Base-by-base conservation (phyloP, 2,888 invertebrate genomes). In the Nemotelus pantherinus region DNA sequence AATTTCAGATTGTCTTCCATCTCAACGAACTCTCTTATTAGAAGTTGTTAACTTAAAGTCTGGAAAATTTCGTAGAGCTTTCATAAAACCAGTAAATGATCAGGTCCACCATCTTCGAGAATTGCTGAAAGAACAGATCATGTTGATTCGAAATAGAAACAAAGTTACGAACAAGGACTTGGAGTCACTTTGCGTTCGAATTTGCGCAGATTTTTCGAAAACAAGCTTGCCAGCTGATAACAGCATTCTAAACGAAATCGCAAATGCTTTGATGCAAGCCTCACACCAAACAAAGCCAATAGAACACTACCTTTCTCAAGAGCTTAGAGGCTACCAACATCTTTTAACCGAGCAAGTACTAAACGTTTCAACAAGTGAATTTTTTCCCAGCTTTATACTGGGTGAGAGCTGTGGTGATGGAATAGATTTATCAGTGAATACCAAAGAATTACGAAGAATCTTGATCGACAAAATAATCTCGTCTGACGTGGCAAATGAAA, bases 161-260 rank as follows among this genome's bases (percentile, higher is more conserved):
- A 74, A 48, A 48, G 41, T 47, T 2, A 67, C 65, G 3, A 76
- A 55, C 9, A 65, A 57, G 41, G 58, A 53, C 25, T 76, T 76
- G 44, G 57, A 45, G 6, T 41, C n/a, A 1, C 2, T 74, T 2
- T 9, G 63, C 6, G 4, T 74, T 9, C 44, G 39, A 3, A 39
- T 60, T 5, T 74, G 60, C 4, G 9, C n/a, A 10, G 63, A 74
- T 60, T 74, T 74, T 47, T 47, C 43, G 3, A 43, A 70, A 53
- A 10, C 10, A 2, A 10, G 55, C 9, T 55, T 70, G 25, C 70
- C 70, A 2, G 7, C 9, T 43, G 53, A 70, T 7, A 39, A 43
- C 9, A 25, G 41, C 41, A 55, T 41, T 2, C 25, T 70, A 41
- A 55, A 53, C n/a, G 10, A 3, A 43, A 43, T 70, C 5, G 70